phyloP scores from a whole-genome alignment of 2,888 invertebrate genomes.

The Auanema freiburgensis region DNA sequence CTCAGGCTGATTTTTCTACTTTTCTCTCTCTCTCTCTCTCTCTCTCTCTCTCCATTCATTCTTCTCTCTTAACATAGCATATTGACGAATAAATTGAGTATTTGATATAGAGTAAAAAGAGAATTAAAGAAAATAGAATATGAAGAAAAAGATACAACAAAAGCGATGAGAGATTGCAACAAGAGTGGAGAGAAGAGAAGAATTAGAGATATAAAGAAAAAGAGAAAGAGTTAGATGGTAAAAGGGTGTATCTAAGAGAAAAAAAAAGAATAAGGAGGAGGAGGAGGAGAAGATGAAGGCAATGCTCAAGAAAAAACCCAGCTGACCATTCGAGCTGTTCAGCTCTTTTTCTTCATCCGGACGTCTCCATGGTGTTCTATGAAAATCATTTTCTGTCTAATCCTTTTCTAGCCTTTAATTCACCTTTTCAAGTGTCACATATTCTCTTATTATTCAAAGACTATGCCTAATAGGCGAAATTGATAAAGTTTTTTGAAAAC shows the following conservation, averaged over 20 bases:
- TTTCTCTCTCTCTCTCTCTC: conserved; percentile 12
- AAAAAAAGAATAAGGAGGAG: neutral
- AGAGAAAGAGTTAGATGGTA: conserved; percentile 6
- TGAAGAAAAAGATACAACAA: conserved; percentile 22
- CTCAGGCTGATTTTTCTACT: conserved; percentile 4
- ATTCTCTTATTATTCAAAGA: no score
- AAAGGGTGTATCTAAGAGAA: neutral
- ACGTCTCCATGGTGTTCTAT: no score
- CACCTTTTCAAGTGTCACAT: no score
- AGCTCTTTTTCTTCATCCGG: no score
- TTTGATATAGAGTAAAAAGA: conserved; percentile 4
- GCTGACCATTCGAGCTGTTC: no score
- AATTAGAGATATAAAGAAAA: neutral
- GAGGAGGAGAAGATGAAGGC: neutral
- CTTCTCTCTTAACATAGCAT: conserved; percentile 12
- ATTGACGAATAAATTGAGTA: conserved; percentile 11
- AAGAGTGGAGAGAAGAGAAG: conserved; percentile 2
- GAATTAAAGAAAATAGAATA: conserved; percentile 8
- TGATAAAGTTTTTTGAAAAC: no score
- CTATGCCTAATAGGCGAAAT: no score
- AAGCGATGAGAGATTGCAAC: conserved; percentile 24
- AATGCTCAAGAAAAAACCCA: no score
- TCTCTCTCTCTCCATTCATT: conserved; percentile 8
- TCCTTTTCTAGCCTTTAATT: no score
- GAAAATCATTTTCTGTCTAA: no score